Evolutionary conservation across 2,888 invertebrate species (phyloP).

Genomic region (Dryadula phaetusa): DNA sequence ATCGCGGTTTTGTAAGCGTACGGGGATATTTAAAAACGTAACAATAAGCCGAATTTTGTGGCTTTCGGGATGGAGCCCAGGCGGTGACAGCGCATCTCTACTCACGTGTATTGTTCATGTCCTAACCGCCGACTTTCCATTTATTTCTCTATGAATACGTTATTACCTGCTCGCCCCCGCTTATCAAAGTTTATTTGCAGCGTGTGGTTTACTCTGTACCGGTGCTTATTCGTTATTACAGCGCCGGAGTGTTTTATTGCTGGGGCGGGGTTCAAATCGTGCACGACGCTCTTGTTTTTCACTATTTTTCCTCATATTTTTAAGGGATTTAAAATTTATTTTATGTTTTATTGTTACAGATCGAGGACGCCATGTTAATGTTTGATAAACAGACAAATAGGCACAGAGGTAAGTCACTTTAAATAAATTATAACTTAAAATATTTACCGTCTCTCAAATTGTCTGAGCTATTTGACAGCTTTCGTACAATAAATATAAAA

Average conservation of each 20-base stretch:
- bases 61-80: constrained; percentile 52
- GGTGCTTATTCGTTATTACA: constrained; percentile 85
- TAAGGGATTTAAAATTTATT: constrained; percentile 71
- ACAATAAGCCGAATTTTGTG: constrained; percentile 72
- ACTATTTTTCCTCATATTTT: constrained; percentile 69
- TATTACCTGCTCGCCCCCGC: constrained; percentile 84
- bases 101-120: constrained; percentile 78
- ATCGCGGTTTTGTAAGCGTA: constrained; percentile 68
- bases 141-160: constrained; percentile 85
- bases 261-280: constrained; percentile 79
- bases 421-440: background rate
- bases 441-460: too few relatives aligned
- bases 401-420: constrained; percentile 95
- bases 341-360: constrained; percentile 88
- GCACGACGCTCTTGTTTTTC: constrained; percentile 76
- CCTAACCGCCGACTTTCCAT: constrained; percentile 84
- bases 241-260: constrained; percentile 83
- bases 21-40: constrained; percentile 72
- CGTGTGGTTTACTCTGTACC: constrained; percentile 84
- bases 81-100: constrained; percentile 77
- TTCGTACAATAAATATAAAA: too few relatives aligned
- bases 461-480: too few relatives aligned
- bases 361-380: constrained; percentile 99
- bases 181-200: constrained; percentile 85
- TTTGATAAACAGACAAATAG: constrained; percentile 99